Evolutionary conservation across 2,888 invertebrate species (phyloP), one percentile per base, ranked within the genome.

Genomic region (Calameuta filiformis): DNA sequence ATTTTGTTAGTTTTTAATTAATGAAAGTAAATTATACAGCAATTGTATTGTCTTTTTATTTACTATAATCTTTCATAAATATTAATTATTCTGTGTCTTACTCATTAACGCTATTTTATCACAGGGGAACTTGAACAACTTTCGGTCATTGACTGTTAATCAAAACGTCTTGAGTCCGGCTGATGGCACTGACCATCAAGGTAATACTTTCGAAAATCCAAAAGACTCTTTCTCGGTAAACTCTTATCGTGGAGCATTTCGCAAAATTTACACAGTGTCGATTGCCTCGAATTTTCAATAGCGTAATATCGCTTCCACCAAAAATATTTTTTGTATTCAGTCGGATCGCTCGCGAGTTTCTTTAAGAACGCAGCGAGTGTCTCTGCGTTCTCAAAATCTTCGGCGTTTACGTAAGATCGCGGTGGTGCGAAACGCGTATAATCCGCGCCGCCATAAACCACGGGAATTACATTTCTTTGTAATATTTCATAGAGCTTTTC

Each of bases 371-470:
- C 88, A 0, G 93, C 94, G 71, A 94, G 89, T 33, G 92, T 89
- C 84, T 92, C 88, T 1, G 93, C 92, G 11, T 92, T 91, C 33
- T 89, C 87, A 86, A 93, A 94, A 82, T 94, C 93, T 79, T 93
- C 93, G 35, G 93, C 93, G 86, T 94, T 93, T 77, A 94, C 94
- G 86, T 91, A 93, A 23, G 93, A 93, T 79, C 92, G 88, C 34
- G 92, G 91, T 4, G 93, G 93, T 3, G 94, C 92, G 77, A 92
- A 93, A 86, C 92, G 91, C 9, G 89, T 86, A 89, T 95, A 95
- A 86, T 94, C 92, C 76, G 93, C 94, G 34, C 94, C 94, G 9
- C 95, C 95, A 92, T 94, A 94, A 6, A 95, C 95, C 73, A 95
- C 93, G 0, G 95, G 95, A 6, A 95, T 92, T 12, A 94, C 92